A percentile compares a stretch with the other conserved stretches of the same genome.
These are phyloP conservation scores for Eurystomus glaucurus DNA, from an alignment of 2,797 vertebrate species.

Conservation along the genomic window DNA sequence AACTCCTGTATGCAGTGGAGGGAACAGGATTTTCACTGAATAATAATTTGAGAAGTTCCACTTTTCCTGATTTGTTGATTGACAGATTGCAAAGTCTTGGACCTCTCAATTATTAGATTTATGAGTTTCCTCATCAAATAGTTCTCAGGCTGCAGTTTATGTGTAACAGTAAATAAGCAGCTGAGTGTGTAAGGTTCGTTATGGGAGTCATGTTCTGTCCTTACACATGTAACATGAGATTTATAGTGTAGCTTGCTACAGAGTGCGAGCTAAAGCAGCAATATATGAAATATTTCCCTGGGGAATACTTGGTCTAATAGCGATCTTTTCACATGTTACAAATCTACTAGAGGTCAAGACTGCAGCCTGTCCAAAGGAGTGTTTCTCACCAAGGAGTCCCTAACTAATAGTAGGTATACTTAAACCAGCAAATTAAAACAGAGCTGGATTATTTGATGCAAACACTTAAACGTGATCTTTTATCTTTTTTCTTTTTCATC, in stretches of 20 bases:
- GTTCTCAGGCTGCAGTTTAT: neutral
- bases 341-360: neutral
- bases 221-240: rapidly evolving
- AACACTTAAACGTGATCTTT: neutral
- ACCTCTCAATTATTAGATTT: neutral
- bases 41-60: neutral
- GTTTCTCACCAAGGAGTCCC: neutral
- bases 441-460: neutral
- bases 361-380: neutral
- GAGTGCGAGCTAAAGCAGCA: neutral
- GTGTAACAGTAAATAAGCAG: constrained; percentile 6
- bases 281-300: neutral
- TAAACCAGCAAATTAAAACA: neutral
- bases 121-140: neutral
- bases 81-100: neutral
- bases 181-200: neutral
- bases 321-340: neutral
- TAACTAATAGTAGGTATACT: neutral
- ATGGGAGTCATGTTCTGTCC: neutral
- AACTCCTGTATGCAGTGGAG: neutral
- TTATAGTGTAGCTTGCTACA: neutral
- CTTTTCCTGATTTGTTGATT: neutral
- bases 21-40: neutral
- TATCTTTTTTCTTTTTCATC: neutral
- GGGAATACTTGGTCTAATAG: neutral